A percentile compares a stretch with the other conserved stretches of the same genome.
Conservation (phyloP, 2,888 invertebrate species). For the Crepidodera aurea region DNA sequence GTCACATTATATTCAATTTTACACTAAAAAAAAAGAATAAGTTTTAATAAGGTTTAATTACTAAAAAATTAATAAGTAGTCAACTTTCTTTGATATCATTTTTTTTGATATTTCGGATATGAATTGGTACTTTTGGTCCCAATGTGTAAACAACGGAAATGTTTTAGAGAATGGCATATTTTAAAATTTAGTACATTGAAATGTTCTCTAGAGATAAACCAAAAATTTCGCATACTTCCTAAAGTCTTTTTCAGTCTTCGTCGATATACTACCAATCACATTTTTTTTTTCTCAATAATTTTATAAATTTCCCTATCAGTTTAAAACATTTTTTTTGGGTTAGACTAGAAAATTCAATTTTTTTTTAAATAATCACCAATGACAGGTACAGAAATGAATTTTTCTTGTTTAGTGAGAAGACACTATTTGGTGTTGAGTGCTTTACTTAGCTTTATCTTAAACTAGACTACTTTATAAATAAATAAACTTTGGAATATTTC, state of each 20-base stretch:
- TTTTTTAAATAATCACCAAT: conserved; percentile 43
- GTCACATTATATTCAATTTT: conserved; percentile 42
- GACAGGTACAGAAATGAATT: conserved; percentile 47
- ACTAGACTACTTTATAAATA: conserved; percentile 45
- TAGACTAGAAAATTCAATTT: conserved; percentile 43
- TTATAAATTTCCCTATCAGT: conserved; percentile 45
- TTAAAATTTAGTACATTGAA: conserved; percentile 45
- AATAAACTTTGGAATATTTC: conserved; percentile 44
- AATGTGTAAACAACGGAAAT: conserved; percentile 51
- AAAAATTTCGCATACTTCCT: conserved; percentile 38
- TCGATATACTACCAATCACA: conserved; percentile 58
- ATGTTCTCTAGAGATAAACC: conserved; percentile 35
- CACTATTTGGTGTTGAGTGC: conserved; percentile 59
- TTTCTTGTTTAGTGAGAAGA: conserved; percentile 54
- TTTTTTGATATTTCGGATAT: conserved; percentile 61
- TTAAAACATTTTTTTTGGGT: conserved; percentile 40
- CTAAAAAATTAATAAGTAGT: conserved; percentile 22
- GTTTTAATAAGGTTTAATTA: conserved; percentile 31
- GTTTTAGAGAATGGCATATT: conserved; percentile 57
- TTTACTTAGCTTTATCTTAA: conserved; percentile 37
- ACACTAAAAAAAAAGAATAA: conserved; percentile 16
- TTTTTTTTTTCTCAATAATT: conserved; percentile 38
- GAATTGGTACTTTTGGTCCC: conserved; percentile 61
- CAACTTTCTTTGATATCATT: conserved; percentile 53
- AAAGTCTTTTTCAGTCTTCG: conserved; percentile 58